Evolutionary conservation across 1,140 invertebrate species (phyloP).

Genomic region (Aphidius ervi): DNA sequence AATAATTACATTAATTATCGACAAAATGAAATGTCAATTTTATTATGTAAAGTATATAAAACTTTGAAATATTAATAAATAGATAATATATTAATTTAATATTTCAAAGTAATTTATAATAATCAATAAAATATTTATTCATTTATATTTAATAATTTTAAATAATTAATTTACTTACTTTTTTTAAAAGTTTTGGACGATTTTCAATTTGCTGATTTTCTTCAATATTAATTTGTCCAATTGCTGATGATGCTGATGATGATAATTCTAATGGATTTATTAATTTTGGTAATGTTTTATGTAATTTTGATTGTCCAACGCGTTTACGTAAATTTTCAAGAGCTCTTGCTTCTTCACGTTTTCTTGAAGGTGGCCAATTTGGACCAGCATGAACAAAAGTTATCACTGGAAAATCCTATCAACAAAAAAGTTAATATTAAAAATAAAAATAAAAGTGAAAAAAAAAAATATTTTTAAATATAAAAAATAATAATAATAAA

Average conservation of each 20-base stretch:
- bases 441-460: conserved; percentile 2
- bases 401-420: conserved; percentile 41
- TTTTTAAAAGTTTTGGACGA: conserved; percentile 49
- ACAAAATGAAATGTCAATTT: too few relatives aligned
- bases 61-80: too few relatives aligned
- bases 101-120: too few relatives aligned
- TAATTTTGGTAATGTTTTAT: conserved; percentile 28
- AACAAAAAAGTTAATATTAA: too few relatives aligned
- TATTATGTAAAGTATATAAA: too few relatives aligned
- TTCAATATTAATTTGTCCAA: conserved; percentile 26
- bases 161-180: conserved; percentile 33
- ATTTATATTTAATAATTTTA: too few relatives aligned
- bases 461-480: too few relatives aligned
- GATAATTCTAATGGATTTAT: conserved; percentile 30
- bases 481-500: neutral
- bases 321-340: conserved; percentile 49
- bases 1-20: too few relatives aligned
- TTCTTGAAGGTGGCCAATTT: conserved; percentile 49
- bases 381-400: conserved; percentile 46
- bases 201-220: conserved; percentile 42
- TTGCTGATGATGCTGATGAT: conserved; percentile 28
- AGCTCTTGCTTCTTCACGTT: conserved; percentile 49
- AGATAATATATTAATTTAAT: too few relatives aligned
- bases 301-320: conserved; percentile 46
- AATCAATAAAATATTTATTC: too few relatives aligned